Evolutionary conservation across 2,888 invertebrate species (phyloP).

Genomic region (Latrodectus hesperus): DNA sequence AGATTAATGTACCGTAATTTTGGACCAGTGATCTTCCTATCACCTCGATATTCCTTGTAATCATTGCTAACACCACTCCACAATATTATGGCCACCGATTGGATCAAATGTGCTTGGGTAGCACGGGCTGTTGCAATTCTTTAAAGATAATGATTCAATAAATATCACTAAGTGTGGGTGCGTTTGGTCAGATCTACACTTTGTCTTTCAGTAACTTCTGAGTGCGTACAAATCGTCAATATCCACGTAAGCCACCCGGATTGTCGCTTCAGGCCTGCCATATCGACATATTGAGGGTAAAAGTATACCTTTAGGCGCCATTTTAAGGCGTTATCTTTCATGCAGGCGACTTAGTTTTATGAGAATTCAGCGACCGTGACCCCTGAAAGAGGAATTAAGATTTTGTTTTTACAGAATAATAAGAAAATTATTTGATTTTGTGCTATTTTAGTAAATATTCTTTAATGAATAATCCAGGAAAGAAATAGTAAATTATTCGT

Average conservation of each 20-base stretch:
- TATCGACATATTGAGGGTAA: not conserved
- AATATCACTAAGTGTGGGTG: conserved; percentile 35
- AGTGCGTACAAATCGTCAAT: conserved; percentile 38
- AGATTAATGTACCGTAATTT: conserved; percentile 61
- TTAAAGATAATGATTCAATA: conserved; percentile 56
- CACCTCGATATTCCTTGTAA: conserved; percentile 28
- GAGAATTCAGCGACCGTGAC: not conserved
- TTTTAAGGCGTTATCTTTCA: conserved; percentile 33
- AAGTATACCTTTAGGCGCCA: not conserved
- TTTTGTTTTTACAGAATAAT: no score
- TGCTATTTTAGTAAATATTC: no score
- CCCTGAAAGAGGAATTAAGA: no score
- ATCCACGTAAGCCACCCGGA: conserved; percentile 22
- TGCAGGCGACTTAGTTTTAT: conserved; percentile 16
- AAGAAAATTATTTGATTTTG: no score
- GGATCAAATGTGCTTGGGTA: conserved; percentile 36
- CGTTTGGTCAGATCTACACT: conserved; percentile 10
- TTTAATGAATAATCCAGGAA: no score
- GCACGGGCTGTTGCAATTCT: conserved; percentile 35
- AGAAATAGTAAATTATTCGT: no score
- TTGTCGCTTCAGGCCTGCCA: conserved; percentile 33
- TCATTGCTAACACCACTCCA: conserved; percentile 23
- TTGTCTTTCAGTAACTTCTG: conserved; percentile 6
- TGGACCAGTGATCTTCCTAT: conserved; percentile 41
- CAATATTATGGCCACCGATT: conserved; percentile 20